Base-by-base conservation (phyloP, 2,113 vertebrate species). In the Scortum barcoo region DNA sequence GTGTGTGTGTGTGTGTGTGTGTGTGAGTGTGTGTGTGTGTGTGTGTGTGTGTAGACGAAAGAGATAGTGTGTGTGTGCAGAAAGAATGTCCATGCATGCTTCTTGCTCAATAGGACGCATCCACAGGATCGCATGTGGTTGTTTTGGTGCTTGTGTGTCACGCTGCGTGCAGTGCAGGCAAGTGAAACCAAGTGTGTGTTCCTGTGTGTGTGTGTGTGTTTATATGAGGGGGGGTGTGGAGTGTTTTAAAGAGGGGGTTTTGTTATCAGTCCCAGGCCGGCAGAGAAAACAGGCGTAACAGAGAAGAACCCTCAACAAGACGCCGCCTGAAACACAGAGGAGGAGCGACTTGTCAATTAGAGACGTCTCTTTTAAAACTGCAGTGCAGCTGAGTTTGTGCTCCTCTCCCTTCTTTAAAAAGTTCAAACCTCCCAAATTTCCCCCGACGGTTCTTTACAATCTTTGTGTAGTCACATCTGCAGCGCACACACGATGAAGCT, bases 361-460 rank as follows among this genome's bases (percentile, higher is more conserved):
- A 73, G 76, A 91, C 51, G 70, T 91, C 84, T 91, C 83, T 81
- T 48, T 92, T 86, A 76, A 75, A 72, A 33, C 65, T 2, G 40
- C 60, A 72, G 19, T 30, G 62, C 78, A 61, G 72, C 46, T 16
- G 24, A 16, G 60, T 42, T 65, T 42, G 2, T 72, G 51, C 11
- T 68, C 12, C 26, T 56, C 65, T 48, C 61, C 22, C n/a, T 42
- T 42, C 44, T 42, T 69, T 17, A 13, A 1, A 46, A 33, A 65
- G 44, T 81, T 81, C 58, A 67, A 85, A 63, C 38, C 13, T 12
- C 14, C n/a, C 5, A 6, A 1, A 30, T 56, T 22, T 0, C 14
- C 69, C 76, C 56, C 4, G 2, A 9, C 4, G 68, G 26, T 20
- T 62, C 61, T 72, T 36, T 7, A n/a, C n/a, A 24, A 33, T 60